Conservation (phyloP, 2,888 invertebrate genomes). For the Argyra leucocephala region DNA sequence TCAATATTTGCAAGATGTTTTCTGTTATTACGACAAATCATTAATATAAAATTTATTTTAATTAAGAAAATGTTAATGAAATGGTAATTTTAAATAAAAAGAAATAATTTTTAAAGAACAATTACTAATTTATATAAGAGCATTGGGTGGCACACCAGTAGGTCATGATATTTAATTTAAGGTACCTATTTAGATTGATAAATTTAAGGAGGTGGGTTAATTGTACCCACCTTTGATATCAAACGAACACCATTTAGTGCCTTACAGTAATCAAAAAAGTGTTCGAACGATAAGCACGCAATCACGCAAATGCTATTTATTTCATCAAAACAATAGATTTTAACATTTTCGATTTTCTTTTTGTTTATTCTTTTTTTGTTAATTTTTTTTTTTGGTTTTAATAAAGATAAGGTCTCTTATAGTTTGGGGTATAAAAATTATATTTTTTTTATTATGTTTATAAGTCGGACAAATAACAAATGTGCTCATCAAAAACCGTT, state of each 20-base stretch:
- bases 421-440: neutral
- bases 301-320: slow-evolving; percentile 4
- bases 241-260: slow-evolving; percentile 2
- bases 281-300: slow-evolving; percentile 7
- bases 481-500: neutral
- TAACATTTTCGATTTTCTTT: too few species aligned
- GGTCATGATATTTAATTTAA: too few species aligned
- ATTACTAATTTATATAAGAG: too few species aligned
- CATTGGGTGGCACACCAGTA: too few species aligned
- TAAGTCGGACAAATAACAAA: neutral
- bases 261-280: slow-evolving; percentile 2
- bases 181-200: too few species aligned
- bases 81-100: too few species aligned
- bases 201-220: neutral
- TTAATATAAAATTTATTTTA: too few species aligned
- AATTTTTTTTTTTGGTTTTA: neutral
- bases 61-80: too few species aligned
- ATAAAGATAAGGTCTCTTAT: neutral
- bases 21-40: too few species aligned
- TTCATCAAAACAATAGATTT: neutral
- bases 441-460: neutral
- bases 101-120: too few species aligned
- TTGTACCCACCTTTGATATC: neutral
- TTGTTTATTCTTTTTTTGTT: neutral
- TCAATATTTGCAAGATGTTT: too few species aligned